phyloP scores from a whole-genome alignment of 2,888 invertebrate species.

The Spodoptera exigua region DNA sequence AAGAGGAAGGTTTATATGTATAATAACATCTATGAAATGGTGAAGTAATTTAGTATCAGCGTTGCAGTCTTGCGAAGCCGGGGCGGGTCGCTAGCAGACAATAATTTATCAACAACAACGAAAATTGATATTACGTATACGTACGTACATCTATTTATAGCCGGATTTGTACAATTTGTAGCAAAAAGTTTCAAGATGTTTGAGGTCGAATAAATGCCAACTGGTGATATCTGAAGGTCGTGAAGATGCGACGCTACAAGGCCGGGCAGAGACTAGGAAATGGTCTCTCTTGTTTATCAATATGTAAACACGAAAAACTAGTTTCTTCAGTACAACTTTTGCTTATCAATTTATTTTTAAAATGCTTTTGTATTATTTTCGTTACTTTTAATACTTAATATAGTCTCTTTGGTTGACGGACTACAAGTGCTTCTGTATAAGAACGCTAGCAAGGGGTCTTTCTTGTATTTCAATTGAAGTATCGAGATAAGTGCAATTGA shows the following conservation, averaged over 20 bases:
- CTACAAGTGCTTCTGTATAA: too few species aligned
- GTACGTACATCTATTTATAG: conserved; percentile 22
- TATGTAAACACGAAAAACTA: conserved; percentile 52
- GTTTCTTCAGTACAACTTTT: conserved; percentile 31
- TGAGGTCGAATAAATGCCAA: conserved; percentile 94
- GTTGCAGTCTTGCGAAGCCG: too few species aligned
- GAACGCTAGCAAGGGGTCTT: too few species aligned
- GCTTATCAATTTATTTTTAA: conserved; percentile 10
- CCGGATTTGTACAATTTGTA: conserved; percentile 1
- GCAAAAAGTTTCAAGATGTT: conserved; percentile 72
- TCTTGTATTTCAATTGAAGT: too few species aligned
- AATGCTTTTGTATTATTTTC: not conserved
- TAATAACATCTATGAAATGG: too few species aligned
- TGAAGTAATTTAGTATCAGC: too few species aligned
- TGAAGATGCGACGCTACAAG: conserved; percentile 94
- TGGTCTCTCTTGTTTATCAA: conserved; percentile 49
- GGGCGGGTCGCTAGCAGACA: too few species aligned
- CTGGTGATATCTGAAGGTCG: conserved; percentile 95
- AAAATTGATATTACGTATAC: conserved; percentile 23
- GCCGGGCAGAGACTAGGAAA: conserved; percentile 92
- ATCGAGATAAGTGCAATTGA: too few species aligned
- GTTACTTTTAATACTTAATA: not conserved
- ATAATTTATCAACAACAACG: too few species aligned
- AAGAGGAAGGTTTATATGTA: too few species aligned
- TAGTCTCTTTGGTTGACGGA: too few species aligned